Conservation (phyloP, 2,888 invertebrate species). For the Geotrupes spiniger region DNA sequence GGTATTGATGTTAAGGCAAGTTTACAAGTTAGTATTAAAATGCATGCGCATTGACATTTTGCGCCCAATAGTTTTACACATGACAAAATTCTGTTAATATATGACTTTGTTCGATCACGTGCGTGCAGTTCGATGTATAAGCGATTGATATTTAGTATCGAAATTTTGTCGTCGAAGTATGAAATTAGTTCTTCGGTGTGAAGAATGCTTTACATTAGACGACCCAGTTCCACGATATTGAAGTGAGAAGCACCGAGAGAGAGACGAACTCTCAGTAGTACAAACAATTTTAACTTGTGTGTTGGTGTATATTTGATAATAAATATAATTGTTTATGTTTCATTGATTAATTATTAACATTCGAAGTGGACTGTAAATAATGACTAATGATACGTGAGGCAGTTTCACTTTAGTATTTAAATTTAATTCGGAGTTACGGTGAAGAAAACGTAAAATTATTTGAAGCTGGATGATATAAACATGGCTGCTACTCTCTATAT, state of each 20-base stretch:
- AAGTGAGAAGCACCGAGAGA: conserved; percentile 21
- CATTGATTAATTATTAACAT: conserved; percentile 9
- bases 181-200: conserved; percentile 15
- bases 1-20: conserved; percentile 23
- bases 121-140: too few relatives aligned
- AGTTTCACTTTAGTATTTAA: conserved; percentile 11
- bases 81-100: too few relatives aligned
- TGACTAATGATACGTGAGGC: conserved; percentile 7
- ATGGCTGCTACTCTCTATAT: conserved; percentile 45
- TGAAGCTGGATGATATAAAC: conserved; percentile 38
- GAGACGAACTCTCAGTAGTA: conserved; percentile 24
- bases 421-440: not conserved
- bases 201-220: conserved; percentile 16
- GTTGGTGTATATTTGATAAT: conserved; percentile 14
- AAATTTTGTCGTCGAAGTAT: too few relatives aligned
- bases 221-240: conserved; percentile 24
- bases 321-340: conserved; percentile 18
- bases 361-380: conserved; percentile 7
- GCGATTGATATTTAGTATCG: too few relatives aligned
- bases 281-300: conserved; percentile 19
- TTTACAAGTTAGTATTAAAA: conserved; percentile 22
- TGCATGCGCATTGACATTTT: too few relatives aligned
- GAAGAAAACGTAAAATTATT: conserved; percentile 18
- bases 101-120: too few relatives aligned
- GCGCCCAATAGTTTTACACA: too few relatives aligned